phyloP scores from a whole-genome alignment of 92 coral and sea anemone genomes.

The Umimayanthus kanabou region DNA sequence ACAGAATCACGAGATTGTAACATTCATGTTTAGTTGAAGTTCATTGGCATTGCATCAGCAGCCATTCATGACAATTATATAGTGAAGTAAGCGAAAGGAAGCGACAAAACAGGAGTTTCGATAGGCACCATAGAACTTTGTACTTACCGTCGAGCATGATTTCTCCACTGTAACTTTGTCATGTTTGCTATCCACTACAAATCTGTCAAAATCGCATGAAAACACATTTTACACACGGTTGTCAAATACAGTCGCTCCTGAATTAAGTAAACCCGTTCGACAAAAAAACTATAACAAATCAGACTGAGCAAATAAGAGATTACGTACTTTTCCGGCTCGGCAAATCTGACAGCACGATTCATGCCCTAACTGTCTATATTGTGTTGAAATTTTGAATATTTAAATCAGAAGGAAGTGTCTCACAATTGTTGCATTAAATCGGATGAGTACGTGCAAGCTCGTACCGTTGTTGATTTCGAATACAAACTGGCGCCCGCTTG shows the following conservation, averaged over 20 bases:
- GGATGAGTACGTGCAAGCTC: not conserved
- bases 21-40: not conserved
- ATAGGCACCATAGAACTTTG: not conserved
- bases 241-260: slow-evolving; percentile 14
- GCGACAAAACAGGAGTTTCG: not conserved
- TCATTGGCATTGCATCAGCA: slow-evolving; percentile 1
- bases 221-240: slow-evolving; percentile 30
- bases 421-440: not conserved
- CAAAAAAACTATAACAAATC: not conserved
- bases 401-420: not conserved
- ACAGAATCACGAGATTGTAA: not conserved
- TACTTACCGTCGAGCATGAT: slow-evolving; percentile 36
- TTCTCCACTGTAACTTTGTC: slow-evolving; percentile 19
- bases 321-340: slow-evolving; percentile 21
- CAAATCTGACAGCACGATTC: slow-evolving; percentile 30
- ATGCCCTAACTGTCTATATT: slow-evolving; percentile 10
- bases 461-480: slow-evolving; percentile 33
- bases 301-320: not conserved
- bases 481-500: slow-evolving; percentile 35
- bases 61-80: not conserved
- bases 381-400: no score
- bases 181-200: slow-evolving; percentile 25
- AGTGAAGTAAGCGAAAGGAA: not conserved
- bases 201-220: slow-evolving; percentile 31
- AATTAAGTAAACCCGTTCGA: not conserved